Percentiles rank a stretch among this genome's conserved stretches.
Evolutionary conservation across 2,888 invertebrate genomes (phyloP).

Genomic region (Pterostichus niger): DNA sequence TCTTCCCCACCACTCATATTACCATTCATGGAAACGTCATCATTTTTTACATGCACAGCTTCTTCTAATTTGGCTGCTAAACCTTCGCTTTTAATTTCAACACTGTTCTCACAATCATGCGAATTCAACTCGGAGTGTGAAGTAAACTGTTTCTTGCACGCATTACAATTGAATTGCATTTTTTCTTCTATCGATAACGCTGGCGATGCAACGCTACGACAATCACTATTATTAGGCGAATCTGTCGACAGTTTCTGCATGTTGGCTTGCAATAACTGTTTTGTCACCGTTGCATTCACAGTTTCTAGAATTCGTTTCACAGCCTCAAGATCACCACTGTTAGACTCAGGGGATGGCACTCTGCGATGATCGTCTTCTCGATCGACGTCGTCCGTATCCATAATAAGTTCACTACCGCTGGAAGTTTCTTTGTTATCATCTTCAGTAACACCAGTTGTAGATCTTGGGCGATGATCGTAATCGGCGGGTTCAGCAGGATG

Average conservation of each 20-base stretch:
- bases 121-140: slow-evolving; percentile 83
- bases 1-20: slow-evolving; percentile 81
- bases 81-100: slow-evolving; percentile 85
- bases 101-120: slow-evolving; percentile 84
- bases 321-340: slow-evolving; percentile 81
- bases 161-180: slow-evolving; percentile 78
- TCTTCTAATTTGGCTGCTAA: slow-evolving; percentile 88
- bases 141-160: slow-evolving; percentile 81
- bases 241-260: slow-evolving; percentile 83
- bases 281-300: slow-evolving; percentile 87
- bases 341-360: slow-evolving; percentile 74
- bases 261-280: slow-evolving; percentile 85
- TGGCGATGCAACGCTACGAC: slow-evolving; percentile 74
- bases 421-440: slow-evolving; percentile 72
- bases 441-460: slow-evolving; percentile 75
- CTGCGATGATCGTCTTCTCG: slow-evolving; percentile 76
- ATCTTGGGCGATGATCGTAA: slow-evolving; percentile 77
- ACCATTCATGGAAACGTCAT: slow-evolving; percentile 79
- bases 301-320: slow-evolving; percentile 87
- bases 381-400: slow-evolving; percentile 84
- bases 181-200: slow-evolving; percentile 75
- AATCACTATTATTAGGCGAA: slow-evolving; percentile 77
- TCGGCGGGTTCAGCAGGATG: slow-evolving; percentile 71
- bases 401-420: slow-evolving; percentile 81
- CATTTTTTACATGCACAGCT: slow-evolving; percentile 79